Conservation (phyloP, 2,113 vertebrate genomes). For the Sylvietta virens region DNA sequence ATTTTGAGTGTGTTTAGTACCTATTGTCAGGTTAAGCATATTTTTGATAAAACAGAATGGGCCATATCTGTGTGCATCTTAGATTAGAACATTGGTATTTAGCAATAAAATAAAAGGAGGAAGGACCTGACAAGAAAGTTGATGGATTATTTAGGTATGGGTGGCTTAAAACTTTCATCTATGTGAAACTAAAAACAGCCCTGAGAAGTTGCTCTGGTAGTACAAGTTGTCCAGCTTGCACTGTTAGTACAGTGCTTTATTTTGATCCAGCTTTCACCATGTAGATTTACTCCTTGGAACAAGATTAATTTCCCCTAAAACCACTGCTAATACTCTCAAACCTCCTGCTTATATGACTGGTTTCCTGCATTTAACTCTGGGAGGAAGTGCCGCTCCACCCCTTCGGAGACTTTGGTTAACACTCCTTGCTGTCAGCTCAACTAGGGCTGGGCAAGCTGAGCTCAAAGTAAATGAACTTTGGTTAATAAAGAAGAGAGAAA, state of each 20-base stretch:
- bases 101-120: neutral
- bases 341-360: constrained; percentile 33
- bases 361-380: constrained; percentile 35
- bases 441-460: neutral
- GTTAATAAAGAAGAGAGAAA: neutral
- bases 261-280: neutral
- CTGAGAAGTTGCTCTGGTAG: neutral
- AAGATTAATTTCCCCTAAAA: constrained; percentile 22
- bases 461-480: neutral
- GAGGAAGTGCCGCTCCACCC: neutral
- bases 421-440: neutral
- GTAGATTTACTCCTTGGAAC: neutral
- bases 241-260: neutral
- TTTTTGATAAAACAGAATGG: neutral
- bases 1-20: neutral
- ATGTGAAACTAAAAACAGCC: neutral
- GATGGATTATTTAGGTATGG: neutral
- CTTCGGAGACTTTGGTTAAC: constrained; percentile 15
- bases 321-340: constrained; percentile 24
- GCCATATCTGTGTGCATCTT: neutral
- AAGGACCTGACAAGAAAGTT: neutral
- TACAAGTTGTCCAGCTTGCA: neutral
- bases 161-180: neutral
- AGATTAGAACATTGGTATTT: neutral
- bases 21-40: neutral